Percentiles rank a stretch among this genome's conserved stretches.
phyloP scores from a whole-genome alignment of 2,797 vertebrate species.

The Sebastiscus tertius region DNA sequence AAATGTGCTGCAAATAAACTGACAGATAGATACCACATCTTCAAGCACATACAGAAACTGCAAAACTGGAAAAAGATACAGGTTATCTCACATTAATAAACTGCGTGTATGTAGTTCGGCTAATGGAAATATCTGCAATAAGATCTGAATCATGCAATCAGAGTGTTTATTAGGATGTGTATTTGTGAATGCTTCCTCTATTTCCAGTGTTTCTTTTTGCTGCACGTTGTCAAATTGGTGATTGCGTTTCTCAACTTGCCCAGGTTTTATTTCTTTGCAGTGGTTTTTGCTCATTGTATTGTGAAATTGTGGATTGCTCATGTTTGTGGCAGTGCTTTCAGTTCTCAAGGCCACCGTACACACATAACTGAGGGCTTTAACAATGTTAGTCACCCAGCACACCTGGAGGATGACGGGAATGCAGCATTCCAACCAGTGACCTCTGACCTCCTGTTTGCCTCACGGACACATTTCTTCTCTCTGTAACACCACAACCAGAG shows the following conservation, averaged over 20 bases:
- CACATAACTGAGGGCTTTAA: slow-evolving; percentile 15
- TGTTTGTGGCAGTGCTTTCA: neutral
- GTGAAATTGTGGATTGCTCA: neutral
- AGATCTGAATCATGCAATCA: neutral
- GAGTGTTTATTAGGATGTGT: neutral
- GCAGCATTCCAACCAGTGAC: slow-evolving; percentile 59
- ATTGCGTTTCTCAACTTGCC: neutral
- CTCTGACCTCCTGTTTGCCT: slow-evolving; percentile 58
- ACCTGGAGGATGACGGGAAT: slow-evolving; percentile 64
- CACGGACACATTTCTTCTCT: slow-evolving; percentile 41
- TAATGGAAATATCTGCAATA: neutral
- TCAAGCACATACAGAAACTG: neutral
- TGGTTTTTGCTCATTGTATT: neutral
- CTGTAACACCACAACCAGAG: slow-evolving; percentile 1
- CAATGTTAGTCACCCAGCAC: slow-evolving; percentile 31
- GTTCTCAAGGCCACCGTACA: neutral
- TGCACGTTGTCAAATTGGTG: neutral
- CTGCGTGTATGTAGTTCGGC: neutral
- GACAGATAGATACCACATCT: neutral
- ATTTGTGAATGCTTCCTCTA: neutral
- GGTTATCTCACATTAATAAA: neutral
- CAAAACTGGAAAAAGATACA: neutral
- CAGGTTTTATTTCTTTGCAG: neutral
- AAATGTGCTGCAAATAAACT: neutral
- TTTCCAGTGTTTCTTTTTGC: neutral